A percentile compares a stretch with the other conserved stretches of the same genome.
Conservation (phyloP, 2,888 invertebrate species). For the Isoperla grammatica region DNA sequence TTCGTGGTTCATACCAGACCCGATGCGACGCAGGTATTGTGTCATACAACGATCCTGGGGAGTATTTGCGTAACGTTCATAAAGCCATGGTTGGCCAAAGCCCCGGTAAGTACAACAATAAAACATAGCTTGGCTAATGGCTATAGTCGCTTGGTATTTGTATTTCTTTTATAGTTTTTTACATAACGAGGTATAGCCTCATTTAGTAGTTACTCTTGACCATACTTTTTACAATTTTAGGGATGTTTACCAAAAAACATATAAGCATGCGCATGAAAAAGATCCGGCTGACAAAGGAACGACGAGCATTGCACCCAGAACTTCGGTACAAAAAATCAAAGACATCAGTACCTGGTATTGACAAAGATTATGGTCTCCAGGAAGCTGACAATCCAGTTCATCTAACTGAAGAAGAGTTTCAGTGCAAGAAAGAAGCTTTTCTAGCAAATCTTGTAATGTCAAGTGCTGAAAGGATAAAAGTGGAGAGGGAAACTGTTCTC, state of each 20-base stretch:
- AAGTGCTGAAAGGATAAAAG: background rate
- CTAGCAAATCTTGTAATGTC: background rate
- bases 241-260: no score
- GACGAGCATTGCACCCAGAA: no score
- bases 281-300: no score
- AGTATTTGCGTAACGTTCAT: background rate
- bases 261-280: no score
- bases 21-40: background rate
- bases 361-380: background rate
- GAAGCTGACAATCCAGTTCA: background rate
- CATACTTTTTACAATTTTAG: no score
- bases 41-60: background rate
- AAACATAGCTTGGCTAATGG: no score
- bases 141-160: no score
- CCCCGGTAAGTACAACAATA: background rate
- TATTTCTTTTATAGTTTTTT: no score
- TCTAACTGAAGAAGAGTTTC: background rate
- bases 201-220: no score
- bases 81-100: background rate
- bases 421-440: background rate
- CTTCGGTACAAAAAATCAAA: background rate
- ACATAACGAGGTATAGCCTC: no score
- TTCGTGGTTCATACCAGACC: background rate
- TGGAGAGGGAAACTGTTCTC: background rate
- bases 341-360: background rate